Evolutionary conservation across 1,140 invertebrate species (phyloP).

Genomic region (Drosophila tsacasi): DNA sequence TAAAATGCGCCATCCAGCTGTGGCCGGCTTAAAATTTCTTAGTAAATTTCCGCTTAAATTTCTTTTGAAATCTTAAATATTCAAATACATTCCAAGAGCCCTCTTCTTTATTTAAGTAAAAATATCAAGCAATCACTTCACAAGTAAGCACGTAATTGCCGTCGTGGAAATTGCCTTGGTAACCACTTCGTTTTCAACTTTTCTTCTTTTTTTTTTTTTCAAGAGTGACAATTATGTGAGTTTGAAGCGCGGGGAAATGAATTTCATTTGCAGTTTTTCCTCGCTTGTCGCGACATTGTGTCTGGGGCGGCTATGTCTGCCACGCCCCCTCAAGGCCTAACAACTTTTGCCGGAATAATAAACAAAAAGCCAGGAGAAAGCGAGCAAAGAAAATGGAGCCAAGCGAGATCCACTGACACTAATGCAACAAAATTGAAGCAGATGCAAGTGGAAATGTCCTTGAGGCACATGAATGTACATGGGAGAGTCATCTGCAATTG

Average conservation of each 20-base stretch:
- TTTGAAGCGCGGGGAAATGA: constrained; percentile 8
- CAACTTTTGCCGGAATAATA: constrained; percentile 25
- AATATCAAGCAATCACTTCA: not conserved
- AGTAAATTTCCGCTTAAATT: not conserved
- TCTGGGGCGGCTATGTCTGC: constrained; percentile 37
- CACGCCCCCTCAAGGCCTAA: constrained; percentile 40
- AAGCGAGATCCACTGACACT: constrained; percentile 61
- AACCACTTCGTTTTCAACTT: constrained; percentile 5
- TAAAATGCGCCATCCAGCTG: not conserved
- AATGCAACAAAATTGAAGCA: constrained; percentile 80
- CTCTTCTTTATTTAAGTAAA: not conserved
- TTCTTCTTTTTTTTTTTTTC: not conserved
- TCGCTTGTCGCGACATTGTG: constrained; percentile 69
- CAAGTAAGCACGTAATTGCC: not conserved
- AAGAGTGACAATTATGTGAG: constrained; percentile 27
- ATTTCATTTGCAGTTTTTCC: constrained; percentile 42
- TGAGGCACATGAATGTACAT: constrained; percentile 51
- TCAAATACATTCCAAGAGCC: not conserved
- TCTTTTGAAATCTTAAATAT: not conserved
- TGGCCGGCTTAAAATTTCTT: not conserved
- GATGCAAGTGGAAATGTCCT: constrained; percentile 79
- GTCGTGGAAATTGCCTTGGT: not conserved
- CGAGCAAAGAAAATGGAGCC: not conserved
- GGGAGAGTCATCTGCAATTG: not conserved
- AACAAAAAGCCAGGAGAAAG: constrained; percentile 3